Conservation (phyloP, 2,888 invertebrate species). For the Acrobasis suavella region DNA sequence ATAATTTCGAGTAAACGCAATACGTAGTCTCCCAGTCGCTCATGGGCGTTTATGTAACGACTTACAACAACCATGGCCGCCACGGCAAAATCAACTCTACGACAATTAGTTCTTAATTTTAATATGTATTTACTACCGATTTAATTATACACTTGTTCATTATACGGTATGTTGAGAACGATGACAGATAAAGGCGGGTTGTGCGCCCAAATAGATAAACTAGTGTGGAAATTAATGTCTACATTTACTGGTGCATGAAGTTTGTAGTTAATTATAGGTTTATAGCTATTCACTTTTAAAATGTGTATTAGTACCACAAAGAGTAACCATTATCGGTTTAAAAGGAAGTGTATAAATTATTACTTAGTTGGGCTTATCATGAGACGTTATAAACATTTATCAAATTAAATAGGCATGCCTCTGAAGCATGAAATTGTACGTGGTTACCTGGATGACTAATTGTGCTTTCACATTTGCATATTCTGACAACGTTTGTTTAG, state of each 20-base stretch:
- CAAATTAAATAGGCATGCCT: conserved; percentile 61
- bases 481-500: conserved; percentile 13
- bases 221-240: conserved; percentile 83
- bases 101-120: conserved; percentile 41
- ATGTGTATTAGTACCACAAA: conserved; percentile 75
- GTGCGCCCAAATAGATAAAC: conserved; percentile 82
- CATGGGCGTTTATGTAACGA: conserved; percentile 45
- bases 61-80: conserved; percentile 45
- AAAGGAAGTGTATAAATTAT: conserved; percentile 78
- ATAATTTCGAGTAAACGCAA: conserved; percentile 81
- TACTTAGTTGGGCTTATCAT: conserved; percentile 63
- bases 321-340: conserved; percentile 74
- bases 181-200: conserved; percentile 82
- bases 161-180: conserved; percentile 59
- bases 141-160: conserved; percentile 58
- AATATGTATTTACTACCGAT: conserved; percentile 43
- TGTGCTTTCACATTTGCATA: conserved; percentile 36
- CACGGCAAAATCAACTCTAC: conserved; percentile 57
- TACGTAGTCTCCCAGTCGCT: conserved; percentile 71
- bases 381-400: conserved; percentile 65
- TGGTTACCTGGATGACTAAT: conserved; percentile 44
- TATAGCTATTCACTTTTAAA: conserved; percentile 77
- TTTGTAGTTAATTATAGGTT: conserved; percentile 80
- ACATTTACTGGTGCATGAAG: conserved; percentile 83
- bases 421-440: conserved; percentile 64